Conservation (phyloP, 2,888 invertebrate species). For the Caenorhabditis sp. region DNA sequence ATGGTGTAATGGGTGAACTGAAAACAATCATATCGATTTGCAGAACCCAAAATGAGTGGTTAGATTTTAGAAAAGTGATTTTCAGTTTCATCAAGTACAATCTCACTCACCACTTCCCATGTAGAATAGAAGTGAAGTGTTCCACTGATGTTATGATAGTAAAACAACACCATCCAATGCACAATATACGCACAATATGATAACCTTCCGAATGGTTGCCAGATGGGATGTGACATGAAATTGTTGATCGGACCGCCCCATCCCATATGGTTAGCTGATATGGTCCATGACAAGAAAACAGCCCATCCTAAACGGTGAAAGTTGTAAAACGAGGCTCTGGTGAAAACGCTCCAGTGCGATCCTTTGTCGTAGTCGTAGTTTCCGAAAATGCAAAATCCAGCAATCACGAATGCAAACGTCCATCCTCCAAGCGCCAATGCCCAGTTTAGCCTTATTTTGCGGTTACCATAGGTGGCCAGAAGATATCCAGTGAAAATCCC, state of each 20-base stretch:
- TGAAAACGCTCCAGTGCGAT: conserved; percentile 51
- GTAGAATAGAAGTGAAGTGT: conserved; percentile 52
- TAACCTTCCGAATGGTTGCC: conserved; percentile 92
- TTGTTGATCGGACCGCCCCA: conserved; percentile 87
- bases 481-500: conserved; percentile 84
- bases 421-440: conserved; percentile 43
- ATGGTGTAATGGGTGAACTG: conserved; percentile 28
- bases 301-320: conserved; percentile 84
- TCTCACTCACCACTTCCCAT: conserved; percentile 57
- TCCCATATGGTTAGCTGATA: conserved; percentile 84
- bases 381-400: conserved; percentile 46
- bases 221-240: conserved; percentile 90
- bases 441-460: conserved; percentile 44
- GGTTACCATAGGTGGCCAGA: conserved; percentile 37
- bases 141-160: conserved; percentile 49
- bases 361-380: conserved; percentile 59
- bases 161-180: conserved; percentile 67
- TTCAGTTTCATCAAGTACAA: not conserved
- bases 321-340: conserved; percentile 61
- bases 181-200: conserved; percentile 93
- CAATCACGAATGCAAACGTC: conserved; percentile 37
- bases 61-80: too few relatives aligned
- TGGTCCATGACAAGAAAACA: conserved; percentile 84
- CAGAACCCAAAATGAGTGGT: too few relatives aligned
- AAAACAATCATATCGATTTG: too few relatives aligned